phyloP scores from a whole-genome alignment of 2,113 vertebrate species.

The Campylomormyrus numenius region DNA sequence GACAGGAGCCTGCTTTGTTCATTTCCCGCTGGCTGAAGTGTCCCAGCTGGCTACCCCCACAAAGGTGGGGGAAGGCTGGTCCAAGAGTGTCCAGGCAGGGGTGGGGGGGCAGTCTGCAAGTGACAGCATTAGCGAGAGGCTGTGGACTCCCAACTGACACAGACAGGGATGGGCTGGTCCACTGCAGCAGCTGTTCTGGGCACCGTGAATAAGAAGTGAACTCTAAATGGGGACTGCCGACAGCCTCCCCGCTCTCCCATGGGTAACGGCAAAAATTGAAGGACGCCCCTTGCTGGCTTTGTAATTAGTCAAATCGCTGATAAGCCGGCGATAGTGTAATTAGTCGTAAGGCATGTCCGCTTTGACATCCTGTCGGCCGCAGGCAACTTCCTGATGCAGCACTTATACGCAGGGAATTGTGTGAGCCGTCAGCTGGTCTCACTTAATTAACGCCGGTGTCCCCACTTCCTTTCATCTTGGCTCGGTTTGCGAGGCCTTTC shows the following conservation, averaged over 20 bases:
- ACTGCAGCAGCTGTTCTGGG: neutral
- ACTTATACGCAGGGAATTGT: neutral
- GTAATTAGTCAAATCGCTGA: neutral
- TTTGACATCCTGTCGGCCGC: neutral
- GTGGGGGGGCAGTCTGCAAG: neutral
- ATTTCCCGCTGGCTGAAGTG: conserved; percentile 35
- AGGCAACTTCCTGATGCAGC: neutral
- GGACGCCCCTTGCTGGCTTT: neutral
- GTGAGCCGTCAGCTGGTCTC: neutral
- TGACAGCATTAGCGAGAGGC: neutral
- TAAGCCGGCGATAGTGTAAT: neutral
- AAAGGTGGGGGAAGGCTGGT: neutral
- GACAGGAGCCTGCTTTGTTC: conserved; percentile 45
- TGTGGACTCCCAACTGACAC: neutral
- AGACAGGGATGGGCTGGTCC: neutral
- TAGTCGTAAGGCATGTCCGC: neutral
- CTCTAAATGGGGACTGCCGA: neutral
- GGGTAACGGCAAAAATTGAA: neutral
- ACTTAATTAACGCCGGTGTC: neutral
- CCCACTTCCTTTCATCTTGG: neutral
- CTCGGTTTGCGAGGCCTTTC: neutral
- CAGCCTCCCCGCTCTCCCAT: neutral
- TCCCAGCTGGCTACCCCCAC: conserved; percentile 13
- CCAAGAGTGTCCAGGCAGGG: neutral
- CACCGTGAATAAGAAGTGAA: neutral